A percentile compares a stretch with the other conserved stretches of the same genome.
phyloP scores from a whole-genome alignment of 2,797 vertebrate genomes.

The Catharus ustulatus region DNA sequence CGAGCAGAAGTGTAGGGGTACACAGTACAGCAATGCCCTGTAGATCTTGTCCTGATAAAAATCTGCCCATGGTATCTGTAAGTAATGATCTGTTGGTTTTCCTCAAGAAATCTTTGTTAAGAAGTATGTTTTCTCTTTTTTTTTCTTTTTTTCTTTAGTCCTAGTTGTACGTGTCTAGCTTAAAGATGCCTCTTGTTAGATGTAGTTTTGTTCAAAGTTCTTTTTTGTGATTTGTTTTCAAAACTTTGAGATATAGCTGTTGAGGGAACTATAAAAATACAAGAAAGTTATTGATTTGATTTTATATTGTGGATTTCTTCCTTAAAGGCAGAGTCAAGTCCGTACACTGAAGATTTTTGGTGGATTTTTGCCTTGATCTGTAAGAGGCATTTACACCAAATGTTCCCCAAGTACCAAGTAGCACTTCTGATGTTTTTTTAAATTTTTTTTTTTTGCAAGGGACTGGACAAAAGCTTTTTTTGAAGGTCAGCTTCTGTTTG shows the following conservation, averaged over 20 bases:
- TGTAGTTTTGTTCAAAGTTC: neutral
- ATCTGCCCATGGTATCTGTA: neutral
- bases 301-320: neutral
- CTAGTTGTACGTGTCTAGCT: neutral
- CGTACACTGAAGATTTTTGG: neutral
- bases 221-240: neutral
- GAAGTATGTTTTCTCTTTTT: neutral
- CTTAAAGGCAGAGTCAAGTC: neutral
- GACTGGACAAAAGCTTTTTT: slow-evolving; percentile 7
- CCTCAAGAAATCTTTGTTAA: neutral
- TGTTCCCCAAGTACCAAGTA: neutral
- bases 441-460: neutral
- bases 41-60: neutral
- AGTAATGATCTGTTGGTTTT: neutral
- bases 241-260: neutral
- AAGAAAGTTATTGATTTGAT: slow-evolving; percentile 17
- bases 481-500: slow-evolving; percentile 9
- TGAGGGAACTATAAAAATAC: neutral
- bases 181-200: neutral
- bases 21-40: neutral
- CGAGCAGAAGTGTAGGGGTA: neutral
- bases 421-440: neutral
- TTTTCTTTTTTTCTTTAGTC: neutral
- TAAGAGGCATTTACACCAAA: neutral
- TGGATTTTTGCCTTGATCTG: slow-evolving; percentile 22